Conservation (phyloP, 2,888 invertebrate species). For the Gasteruption jaculator region DNA sequence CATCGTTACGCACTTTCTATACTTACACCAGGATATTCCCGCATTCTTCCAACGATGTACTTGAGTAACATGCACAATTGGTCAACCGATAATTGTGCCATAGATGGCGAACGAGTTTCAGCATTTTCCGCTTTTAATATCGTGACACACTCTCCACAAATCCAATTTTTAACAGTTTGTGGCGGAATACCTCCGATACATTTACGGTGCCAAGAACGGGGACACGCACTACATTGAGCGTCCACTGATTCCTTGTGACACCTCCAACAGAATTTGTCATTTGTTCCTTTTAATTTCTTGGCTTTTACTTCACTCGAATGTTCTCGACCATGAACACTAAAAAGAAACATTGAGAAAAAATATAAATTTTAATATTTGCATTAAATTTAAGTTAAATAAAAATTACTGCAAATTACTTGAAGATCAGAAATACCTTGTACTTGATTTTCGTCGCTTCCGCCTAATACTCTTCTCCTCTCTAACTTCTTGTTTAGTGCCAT, state of each 20-base stretch:
- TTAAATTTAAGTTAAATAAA: constrained; percentile 1
- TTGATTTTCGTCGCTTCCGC: too few relatives aligned
- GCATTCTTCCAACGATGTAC: constrained; percentile 77
- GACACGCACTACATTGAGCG: constrained; percentile 74
- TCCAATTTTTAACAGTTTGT: constrained; percentile 63
- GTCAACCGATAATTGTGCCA: constrained; percentile 69
- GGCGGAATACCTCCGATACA: constrained; percentile 62
- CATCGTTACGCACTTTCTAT: too few relatives aligned
- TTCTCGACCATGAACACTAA: too few relatives aligned
- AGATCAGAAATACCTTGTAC: too few relatives aligned
- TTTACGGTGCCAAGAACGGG: constrained; percentile 77
- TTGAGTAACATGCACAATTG: constrained; percentile 75
- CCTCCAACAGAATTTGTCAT: constrained; percentile 76
- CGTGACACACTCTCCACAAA: constrained; percentile 81
- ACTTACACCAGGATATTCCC: constrained; percentile 74
- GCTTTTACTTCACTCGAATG: constrained; percentile 26
- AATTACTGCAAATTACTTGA: too few relatives aligned
- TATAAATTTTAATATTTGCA: background rate
- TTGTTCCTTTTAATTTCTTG: constrained; percentile 35
- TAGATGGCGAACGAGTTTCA: constrained; percentile 65
- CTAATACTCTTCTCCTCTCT: too few relatives aligned
- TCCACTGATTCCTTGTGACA: constrained; percentile 73
- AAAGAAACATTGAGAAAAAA: too few relatives aligned
- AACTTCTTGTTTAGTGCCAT: too few relatives aligned
- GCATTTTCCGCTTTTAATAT: constrained; percentile 70